Base-by-base conservation (phyloP, 2,888 invertebrate species). In the Morinoia aosen region DNA sequence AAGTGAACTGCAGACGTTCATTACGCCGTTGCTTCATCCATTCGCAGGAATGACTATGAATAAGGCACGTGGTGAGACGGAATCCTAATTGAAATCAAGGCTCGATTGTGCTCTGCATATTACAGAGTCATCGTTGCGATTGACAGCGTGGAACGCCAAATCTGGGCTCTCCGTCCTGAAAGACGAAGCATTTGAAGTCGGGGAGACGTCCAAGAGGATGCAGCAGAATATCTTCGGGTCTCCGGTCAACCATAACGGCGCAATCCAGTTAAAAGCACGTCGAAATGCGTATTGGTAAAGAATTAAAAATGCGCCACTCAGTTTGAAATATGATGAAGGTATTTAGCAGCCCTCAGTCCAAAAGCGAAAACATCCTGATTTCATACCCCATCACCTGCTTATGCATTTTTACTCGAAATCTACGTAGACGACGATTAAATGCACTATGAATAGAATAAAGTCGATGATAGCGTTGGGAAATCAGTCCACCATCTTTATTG, bases 61-160 rank as follows among this genome's bases (percentile, higher is more conserved):
- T 93, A 93, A 93, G 93, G 93, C 93, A 93, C 93, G 93, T 93
- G 93, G 93, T 93, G 93, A 93, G 93, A 93, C 48, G 93, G 93
- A 93, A 93, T 48, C 93, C 93, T 93, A 93, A 93, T 93, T 93
- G 93, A 93, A 93, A 93, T 93, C 93, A 93, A 93, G 93, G 93
- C 93, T 93, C 93, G 48, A 93, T 93, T 93, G 93, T 93, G 93
- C 93, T 57, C 93, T 93, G 93, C 93, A 93, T 93, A 93, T 93
- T 93, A 93, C 93, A 93, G 58, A 93, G 93, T 93, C 93, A 93
- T 93, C 93, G 93, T 93, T 93, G 93, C 93, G 93, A 93, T 93
- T 93, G 93, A 93, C 93, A 93, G 93, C 93, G 93, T 93, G 93
- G 93, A 93, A 57, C 93, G 56, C 93, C 56, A 93, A 57, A 93